Conservation (phyloP, 1,140 invertebrate species). For the Eupeodes corollae region DNA sequence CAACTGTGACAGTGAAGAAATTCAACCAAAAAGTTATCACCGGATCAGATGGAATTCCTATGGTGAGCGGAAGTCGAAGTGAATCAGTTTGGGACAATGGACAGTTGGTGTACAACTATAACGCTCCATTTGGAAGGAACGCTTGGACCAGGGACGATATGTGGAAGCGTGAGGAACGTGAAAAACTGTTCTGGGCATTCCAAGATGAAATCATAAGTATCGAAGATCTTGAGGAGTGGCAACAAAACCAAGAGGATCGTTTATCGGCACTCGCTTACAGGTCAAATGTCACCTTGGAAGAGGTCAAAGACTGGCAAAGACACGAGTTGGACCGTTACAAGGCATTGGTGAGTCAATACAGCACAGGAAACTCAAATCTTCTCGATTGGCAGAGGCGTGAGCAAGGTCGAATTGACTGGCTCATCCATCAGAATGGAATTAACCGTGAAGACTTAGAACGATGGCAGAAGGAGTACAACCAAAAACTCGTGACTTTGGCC, state of each 20-base stretch:
- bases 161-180: constrained; percentile 32
- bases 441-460: constrained; percentile 23
- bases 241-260: constrained; percentile 31
- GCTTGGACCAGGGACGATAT: constrained; percentile 20
- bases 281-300: constrained; percentile 18
- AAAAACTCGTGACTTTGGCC: constrained; percentile 16
- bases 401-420: constrained; percentile 26
- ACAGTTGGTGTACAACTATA: constrained; percentile 21
- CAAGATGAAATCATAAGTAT: constrained; percentile 10
- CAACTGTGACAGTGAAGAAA: constrained; percentile 14
- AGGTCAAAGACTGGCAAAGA: constrained; percentile 26
- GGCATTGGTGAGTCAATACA: constrained; percentile 19
- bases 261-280: constrained; percentile 20
- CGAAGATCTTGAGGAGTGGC: constrained; percentile 25
- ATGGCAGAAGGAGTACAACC: constrained; percentile 26
- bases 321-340: constrained; percentile 24
- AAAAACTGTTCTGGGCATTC: constrained; percentile 30
- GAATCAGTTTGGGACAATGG: constrained; percentile 27
- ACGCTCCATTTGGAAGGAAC: constrained; percentile 20
- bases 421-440: constrained; percentile 29
- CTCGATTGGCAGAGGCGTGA: constrained; percentile 24
- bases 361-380: constrained; percentile 16
- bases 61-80: constrained; percentile 20
- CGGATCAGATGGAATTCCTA: constrained; percentile 20
- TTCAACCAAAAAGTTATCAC: constrained; percentile 25